These are phyloP conservation scores for Halcyon smyrnensis DNA, from an alignment of 2,797 vertebrate genomes.

Conservation along the genomic window DNA sequence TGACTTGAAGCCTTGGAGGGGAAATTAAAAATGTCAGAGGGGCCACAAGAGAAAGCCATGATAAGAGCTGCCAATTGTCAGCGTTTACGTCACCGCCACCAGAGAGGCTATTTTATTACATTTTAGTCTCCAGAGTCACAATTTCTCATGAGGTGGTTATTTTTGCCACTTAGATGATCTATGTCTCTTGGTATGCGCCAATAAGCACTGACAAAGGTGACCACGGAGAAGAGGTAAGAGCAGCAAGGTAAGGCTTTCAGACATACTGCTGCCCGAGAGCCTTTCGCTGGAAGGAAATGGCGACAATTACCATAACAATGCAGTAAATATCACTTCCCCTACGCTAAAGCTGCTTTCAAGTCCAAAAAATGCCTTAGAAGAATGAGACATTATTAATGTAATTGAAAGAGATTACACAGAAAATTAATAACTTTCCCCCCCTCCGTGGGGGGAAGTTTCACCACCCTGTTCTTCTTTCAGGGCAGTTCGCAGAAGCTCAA, in stretches of 20 bases:
- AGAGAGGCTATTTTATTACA: neutral
- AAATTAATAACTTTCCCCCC: neutral
- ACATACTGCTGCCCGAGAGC: neutral
- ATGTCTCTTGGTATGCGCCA: neutral
- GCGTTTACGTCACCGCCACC: conserved; percentile 23
- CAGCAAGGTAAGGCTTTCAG: neutral
- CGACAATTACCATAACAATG: conserved; percentile 29
- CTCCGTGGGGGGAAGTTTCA: neutral
- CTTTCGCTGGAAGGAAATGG: conserved; percentile 15
- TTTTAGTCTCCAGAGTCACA: neutral
- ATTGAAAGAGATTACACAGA: neutral
- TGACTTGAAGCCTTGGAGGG: neutral
- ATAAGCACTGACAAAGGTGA: neutral
- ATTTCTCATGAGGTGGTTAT: conserved; percentile 17
- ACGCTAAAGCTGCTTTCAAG: conserved; percentile 14
- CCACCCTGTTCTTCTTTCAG: neutral
- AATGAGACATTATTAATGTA: neutral
- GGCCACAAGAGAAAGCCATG: neutral
- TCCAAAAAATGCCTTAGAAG: conserved; percentile 9
- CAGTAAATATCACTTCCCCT: conserved; percentile 50
- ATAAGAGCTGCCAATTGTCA: conserved; percentile 33
- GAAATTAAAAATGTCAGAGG: conserved; percentile 28
- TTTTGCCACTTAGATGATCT: conserved; percentile 5
- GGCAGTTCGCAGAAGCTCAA: neutral
- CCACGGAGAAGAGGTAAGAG: neutral